Evolutionary conservation across 2,888 invertebrate species (phyloP).

Genomic region (Lasiommata megera): DNA sequence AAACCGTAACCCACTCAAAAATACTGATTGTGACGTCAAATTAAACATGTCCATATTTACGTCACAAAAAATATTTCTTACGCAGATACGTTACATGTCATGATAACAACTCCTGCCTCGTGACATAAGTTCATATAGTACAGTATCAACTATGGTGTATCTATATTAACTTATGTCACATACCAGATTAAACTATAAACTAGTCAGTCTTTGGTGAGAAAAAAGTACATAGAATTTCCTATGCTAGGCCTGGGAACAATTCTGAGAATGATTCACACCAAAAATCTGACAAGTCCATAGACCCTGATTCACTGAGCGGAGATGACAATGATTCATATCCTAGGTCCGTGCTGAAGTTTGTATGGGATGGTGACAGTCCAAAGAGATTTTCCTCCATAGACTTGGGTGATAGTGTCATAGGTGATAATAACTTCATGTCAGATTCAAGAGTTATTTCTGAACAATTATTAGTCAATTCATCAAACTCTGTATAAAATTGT

Average conservation of each 20-base stretch:
- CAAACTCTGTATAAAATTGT: not conserved
- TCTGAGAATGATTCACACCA: conserved; percentile 90
- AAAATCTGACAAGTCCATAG: conserved; percentile 81
- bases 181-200: conserved; percentile 41
- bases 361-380: conserved; percentile 67
- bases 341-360: conserved; percentile 66
- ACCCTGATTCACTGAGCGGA: conserved; percentile 70
- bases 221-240: conserved; percentile 47
- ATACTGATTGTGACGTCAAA: not conserved
- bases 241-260: conserved; percentile 88
- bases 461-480: conserved; percentile 42
- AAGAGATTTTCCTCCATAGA: conserved; percentile 59
- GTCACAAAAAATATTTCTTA: not conserved
- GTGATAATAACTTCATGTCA: conserved; percentile 72
- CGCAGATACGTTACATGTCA: not conserved
- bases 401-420: conserved; percentile 63
- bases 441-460: conserved; percentile 55
- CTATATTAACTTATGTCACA: not conserved
- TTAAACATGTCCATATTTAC: not conserved
- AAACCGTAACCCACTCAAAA: not conserved
- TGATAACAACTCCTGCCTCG: not conserved
- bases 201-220: conserved; percentile 77
- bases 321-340: conserved; percentile 76
- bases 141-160: no score
- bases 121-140: not conserved